These are phyloP conservation scores for Solenopsis invicta DNA, from an alignment of 1,140 invertebrate species.

Conservation along the genomic window DNA sequence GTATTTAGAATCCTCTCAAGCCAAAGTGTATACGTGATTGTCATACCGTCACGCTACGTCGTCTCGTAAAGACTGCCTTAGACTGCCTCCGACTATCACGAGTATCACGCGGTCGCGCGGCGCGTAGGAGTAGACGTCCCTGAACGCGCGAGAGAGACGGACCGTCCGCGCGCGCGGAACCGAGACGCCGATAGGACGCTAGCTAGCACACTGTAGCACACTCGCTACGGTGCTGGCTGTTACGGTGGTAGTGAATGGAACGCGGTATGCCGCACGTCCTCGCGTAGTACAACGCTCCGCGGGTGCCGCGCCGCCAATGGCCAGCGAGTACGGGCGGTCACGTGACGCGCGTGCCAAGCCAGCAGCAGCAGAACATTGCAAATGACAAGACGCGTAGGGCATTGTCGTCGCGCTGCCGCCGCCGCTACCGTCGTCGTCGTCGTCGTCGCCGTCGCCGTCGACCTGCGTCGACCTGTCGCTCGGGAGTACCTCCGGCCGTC, in stretches of 20 bases:
- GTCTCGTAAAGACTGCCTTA: constrained; percentile 12
- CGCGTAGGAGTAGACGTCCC: constrained; percentile 54
- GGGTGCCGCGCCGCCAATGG: constrained; percentile 73
- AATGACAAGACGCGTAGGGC: constrained; percentile 82
- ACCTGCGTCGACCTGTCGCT: no score
- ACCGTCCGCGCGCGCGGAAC: neutral
- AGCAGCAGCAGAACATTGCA: constrained; percentile 79
- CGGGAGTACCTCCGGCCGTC: constrained; percentile 37
- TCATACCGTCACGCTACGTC: neutral
- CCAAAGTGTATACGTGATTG: no score
- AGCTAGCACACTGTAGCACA: constrained; percentile 61
- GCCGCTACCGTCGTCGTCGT: constrained; percentile 34
- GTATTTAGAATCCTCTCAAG: no score
- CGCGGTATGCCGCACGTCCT: constrained; percentile 75
- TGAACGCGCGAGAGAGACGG: constrained; percentile 56
- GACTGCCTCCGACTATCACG: neutral
- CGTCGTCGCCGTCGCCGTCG: no score
- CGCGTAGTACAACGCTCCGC: constrained; percentile 77
- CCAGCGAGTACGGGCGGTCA: constrained; percentile 72
- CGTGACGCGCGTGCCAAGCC: constrained; percentile 80
- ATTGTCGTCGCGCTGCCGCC: constrained; percentile 78
- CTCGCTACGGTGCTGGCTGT: constrained; percentile 31
- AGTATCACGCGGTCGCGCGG: neutral
- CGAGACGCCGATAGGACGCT: constrained; percentile 69
- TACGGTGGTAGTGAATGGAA: constrained; percentile 80